A percentile compares a stretch with the other conserved stretches of the same genome.
These are phyloP conservation scores for Vipera latastei DNA, from an alignment of 2,797 vertebrate genomes.

Conservation along the genomic window DNA sequence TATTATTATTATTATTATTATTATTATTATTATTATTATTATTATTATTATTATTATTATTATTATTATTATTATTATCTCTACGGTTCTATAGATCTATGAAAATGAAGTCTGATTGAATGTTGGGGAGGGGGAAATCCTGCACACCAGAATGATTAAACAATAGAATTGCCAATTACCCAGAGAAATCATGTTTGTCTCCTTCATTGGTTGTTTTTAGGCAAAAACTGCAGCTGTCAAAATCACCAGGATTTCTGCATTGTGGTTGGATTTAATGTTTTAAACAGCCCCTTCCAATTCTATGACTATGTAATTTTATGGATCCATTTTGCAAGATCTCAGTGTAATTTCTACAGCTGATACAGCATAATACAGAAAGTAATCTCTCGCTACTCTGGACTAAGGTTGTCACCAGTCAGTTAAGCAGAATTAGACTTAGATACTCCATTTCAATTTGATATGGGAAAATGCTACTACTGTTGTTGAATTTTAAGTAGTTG, in stretches of 20 bases:
- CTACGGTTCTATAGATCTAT: background rate
- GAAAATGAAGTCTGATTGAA: background rate
- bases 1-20: too few relatives aligned
- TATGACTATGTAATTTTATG: background rate
- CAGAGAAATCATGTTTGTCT: background rate
- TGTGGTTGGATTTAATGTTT: background rate
- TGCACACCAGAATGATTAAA: background rate
- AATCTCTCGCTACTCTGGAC: background rate
- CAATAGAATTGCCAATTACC: background rate
- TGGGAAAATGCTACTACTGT: background rate
- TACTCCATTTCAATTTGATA: background rate
- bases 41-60: too few relatives aligned
- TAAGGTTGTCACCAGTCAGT: background rate
- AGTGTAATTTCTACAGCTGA: background rate
- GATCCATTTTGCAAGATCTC: background rate
- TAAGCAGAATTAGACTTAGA: background rate
- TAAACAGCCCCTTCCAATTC: background rate
- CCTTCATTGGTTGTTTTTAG: background rate
- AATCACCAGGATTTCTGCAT: background rate
- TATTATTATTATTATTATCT: too few relatives aligned
- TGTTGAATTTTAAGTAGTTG: background rate
- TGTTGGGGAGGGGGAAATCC: background rate
- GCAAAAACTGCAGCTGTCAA: background rate
- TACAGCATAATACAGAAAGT: background rate
- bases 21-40: too few relatives aligned